These are phyloP conservation scores for Dromius quadrimaculatus DNA, from an alignment of 2,888 invertebrate species.

Conservation along the genomic window DNA sequence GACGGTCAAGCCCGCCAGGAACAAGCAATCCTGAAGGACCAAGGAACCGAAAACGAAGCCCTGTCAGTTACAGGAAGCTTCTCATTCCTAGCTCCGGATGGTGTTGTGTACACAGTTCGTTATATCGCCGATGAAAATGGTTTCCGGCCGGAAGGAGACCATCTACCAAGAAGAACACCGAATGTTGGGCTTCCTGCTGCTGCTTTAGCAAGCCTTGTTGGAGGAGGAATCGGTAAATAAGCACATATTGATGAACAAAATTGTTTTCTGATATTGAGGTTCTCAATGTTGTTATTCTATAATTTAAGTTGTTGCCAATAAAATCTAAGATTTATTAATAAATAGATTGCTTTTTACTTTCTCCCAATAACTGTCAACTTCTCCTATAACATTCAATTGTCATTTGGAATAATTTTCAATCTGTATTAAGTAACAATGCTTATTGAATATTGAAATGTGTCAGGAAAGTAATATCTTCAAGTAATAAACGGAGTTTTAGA, in stretches of 20 bases:
- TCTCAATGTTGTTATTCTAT: slow-evolving; percentile 9
- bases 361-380: neutral
- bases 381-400: neutral
- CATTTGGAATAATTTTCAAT: neutral
- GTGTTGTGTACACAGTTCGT: slow-evolving; percentile 66
- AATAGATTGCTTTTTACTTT: neutral
- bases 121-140: slow-evolving; percentile 70
- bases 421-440: slow-evolving; percentile 5
- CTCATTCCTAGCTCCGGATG: slow-evolving; percentile 69
- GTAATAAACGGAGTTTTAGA: neutral
- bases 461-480: neutral
- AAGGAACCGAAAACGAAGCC: slow-evolving; percentile 73
- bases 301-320: too few species aligned
- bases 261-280: neutral
- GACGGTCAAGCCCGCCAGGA: slow-evolving; percentile 82
- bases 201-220: slow-evolving; percentile 30
- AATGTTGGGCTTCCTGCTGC: slow-evolving; percentile 33
- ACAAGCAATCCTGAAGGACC: slow-evolving; percentile 79
- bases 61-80: slow-evolving; percentile 68
- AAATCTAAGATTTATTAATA: slow-evolving; percentile 15
- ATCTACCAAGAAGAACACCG: slow-evolving; percentile 24
- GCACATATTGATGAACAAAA: neutral
- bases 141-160: slow-evolving; percentile 55
- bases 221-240: slow-evolving; percentile 39
- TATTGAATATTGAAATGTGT: neutral